Conservation (phyloP, 2,113 vertebrate genomes). For the Peromyscus leucopus region DNA sequence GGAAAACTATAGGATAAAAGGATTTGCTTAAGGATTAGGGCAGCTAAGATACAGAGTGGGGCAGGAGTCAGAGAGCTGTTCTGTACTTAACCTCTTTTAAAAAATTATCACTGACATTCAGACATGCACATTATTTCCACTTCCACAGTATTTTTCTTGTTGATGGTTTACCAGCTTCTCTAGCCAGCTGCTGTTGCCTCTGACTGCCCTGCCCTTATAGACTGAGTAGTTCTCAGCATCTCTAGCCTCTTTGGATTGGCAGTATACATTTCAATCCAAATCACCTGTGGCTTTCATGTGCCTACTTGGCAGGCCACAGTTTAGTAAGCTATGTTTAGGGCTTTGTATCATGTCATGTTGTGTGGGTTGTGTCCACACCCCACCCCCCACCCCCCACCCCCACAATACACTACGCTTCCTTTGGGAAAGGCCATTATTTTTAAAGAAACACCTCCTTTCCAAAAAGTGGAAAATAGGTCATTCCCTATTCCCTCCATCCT, state of each 20-base stretch:
- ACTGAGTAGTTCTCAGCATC: constrained; percentile 20
- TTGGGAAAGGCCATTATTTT: constrained; percentile 63
- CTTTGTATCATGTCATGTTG: not conserved
- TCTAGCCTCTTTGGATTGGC: constrained; percentile 48
- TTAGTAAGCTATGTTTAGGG: constrained; percentile 63
- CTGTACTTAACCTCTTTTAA: not conserved
- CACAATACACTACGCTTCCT: constrained; percentile 6
- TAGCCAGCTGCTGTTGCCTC: constrained; percentile 31
- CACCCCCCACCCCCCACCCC: no score
- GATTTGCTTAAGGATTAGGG: constrained; percentile 52
- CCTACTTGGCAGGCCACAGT: constrained; percentile 27
- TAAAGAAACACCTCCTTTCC: constrained; percentile 20
- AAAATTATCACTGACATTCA: constrained; percentile 46
- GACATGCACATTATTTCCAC: constrained; percentile 10
- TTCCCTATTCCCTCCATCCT: not conserved
- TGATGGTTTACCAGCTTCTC: constrained; percentile 33
- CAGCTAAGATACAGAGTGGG: not conserved
- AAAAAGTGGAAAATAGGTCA: constrained; percentile 38
- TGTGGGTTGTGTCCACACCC: not conserved
- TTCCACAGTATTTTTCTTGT: constrained; percentile 54
- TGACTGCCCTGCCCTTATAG: not conserved
- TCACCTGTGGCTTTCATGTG: constrained; percentile 58
- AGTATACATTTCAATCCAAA: not conserved
- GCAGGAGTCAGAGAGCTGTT: not conserved
- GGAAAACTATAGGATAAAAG: constrained; percentile 16